Conservation (phyloP, 1,140 invertebrate genomes). For the Galleria mellonella region DNA sequence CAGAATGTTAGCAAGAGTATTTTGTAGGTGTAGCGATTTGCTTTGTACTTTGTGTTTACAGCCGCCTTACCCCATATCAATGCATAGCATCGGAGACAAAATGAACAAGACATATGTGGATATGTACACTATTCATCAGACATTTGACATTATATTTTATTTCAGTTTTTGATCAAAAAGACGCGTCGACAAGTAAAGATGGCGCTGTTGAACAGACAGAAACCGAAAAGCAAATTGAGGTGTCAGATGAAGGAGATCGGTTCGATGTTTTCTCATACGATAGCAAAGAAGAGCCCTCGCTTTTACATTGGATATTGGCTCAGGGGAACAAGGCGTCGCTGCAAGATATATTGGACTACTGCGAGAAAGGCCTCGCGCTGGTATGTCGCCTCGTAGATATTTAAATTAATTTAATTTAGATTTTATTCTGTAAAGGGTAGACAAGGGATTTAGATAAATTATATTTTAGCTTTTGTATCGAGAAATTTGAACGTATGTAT, state of each 20-base stretch:
- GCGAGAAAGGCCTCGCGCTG: slow-evolving; percentile 81
- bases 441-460: too few species aligned
- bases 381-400: slow-evolving; percentile 27
- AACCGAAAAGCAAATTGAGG: slow-evolving; percentile 25
- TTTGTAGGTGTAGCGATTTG: too few species aligned
- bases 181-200: slow-evolving; percentile 40
- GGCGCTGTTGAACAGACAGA: slow-evolving; percentile 26
- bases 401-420: not conserved
- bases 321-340: slow-evolving; percentile 86
- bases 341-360: slow-evolving; percentile 86
- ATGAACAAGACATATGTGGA: too few species aligned
- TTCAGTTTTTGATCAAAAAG: slow-evolving; percentile 54
- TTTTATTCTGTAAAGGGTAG: too few species aligned
- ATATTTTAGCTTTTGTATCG: too few species aligned
- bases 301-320: slow-evolving; percentile 89
- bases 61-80: too few species aligned
- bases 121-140: too few species aligned
- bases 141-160: slow-evolving; percentile 5
- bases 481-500: too few species aligned
- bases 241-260: slow-evolving; percentile 42
- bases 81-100: too few species aligned
- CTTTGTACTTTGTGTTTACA: too few species aligned
- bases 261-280: slow-evolving; percentile 46
- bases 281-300: slow-evolving; percentile 67
- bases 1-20: too few species aligned